phyloP scores from a whole-genome alignment of 2,888 invertebrate species.

The Proisotoma minuta region DNA sequence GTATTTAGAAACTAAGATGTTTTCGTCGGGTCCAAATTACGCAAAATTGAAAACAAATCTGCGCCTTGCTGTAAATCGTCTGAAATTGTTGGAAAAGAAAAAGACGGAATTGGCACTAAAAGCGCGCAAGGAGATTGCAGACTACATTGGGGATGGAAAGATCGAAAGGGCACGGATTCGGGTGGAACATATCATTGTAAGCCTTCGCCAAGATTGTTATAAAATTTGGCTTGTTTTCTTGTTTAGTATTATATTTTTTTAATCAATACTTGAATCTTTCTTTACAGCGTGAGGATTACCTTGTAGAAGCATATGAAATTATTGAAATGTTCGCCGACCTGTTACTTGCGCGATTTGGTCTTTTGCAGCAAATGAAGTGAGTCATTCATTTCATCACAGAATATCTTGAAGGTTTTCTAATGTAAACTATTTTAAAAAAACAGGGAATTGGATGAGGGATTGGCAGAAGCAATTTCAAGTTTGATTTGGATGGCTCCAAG shows the following conservation, averaged over 20 bases:
- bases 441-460: constrained; percentile 79
- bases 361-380: constrained; percentile 94
- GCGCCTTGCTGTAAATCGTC: constrained; percentile 77
- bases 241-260: background rate
- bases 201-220: constrained; percentile 18
- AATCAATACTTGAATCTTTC: background rate
- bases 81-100: constrained; percentile 94
- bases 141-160: constrained; percentile 82
- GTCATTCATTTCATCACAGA: background rate
- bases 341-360: constrained; percentile 88
- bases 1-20: constrained; percentile 61
- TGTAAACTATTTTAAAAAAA: constrained; percentile 30
- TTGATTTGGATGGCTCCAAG: constrained; percentile 97
- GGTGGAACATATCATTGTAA: constrained; percentile 91
- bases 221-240: background rate
- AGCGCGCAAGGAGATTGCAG: constrained; percentile 93
- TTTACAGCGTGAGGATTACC: constrained; percentile 79
- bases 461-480: constrained; percentile 91
- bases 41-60: constrained; percentile 93
- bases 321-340: constrained; percentile 99
- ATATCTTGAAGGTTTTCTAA: constrained; percentile 5
- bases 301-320: constrained; percentile 98
- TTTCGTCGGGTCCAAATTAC: constrained; percentile 87
- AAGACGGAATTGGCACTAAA: constrained; percentile 95
- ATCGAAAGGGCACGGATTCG: constrained; percentile 87